Evolutionary conservation across 2,888 invertebrate species (phyloP).

Genomic region (Bombylius discolor): DNA sequence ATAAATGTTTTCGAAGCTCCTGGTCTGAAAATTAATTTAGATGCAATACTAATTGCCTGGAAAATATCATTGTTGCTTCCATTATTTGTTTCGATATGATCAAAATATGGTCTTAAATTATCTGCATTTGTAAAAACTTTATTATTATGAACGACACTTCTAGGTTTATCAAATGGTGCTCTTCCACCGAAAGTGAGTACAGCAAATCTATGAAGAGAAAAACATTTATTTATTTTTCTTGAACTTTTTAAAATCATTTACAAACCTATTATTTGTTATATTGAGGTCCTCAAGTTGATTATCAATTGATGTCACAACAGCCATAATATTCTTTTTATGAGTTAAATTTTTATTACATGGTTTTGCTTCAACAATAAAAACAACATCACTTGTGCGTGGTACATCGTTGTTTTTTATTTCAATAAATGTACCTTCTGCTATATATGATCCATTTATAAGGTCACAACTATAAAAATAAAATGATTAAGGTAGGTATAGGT

Average conservation of each 20-base stretch:
- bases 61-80: slow-evolving; percentile 52
- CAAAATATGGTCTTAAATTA: slow-evolving; percentile 53
- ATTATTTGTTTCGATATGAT: slow-evolving; percentile 52
- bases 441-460: slow-evolving; percentile 50
- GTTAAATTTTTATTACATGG: slow-evolving; percentile 62
- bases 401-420: slow-evolving; percentile 45
- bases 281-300: slow-evolving; percentile 53
- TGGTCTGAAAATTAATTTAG: slow-evolving; percentile 61
- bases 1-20: slow-evolving; percentile 74
- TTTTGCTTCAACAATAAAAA: slow-evolving; percentile 80
- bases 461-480: slow-evolving; percentile 44
- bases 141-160: slow-evolving; percentile 59
- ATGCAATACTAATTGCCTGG: slow-evolving; percentile 59
- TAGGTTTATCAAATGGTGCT: slow-evolving; percentile 57
- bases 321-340: slow-evolving; percentile 52
- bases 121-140: slow-evolving; percentile 48
- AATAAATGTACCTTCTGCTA: slow-evolving; percentile 64
- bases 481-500: background rate
- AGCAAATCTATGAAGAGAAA: slow-evolving; percentile 49
- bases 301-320: slow-evolving; percentile 51
- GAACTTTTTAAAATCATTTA: background rate
- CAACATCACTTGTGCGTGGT: slow-evolving; percentile 65
- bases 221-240: background rate
- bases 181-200: slow-evolving; percentile 71
- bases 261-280: slow-evolving; percentile 54